Conservation (phyloP, 2,797 vertebrate species). For the Rhinatrema bivittatum region DNA sequence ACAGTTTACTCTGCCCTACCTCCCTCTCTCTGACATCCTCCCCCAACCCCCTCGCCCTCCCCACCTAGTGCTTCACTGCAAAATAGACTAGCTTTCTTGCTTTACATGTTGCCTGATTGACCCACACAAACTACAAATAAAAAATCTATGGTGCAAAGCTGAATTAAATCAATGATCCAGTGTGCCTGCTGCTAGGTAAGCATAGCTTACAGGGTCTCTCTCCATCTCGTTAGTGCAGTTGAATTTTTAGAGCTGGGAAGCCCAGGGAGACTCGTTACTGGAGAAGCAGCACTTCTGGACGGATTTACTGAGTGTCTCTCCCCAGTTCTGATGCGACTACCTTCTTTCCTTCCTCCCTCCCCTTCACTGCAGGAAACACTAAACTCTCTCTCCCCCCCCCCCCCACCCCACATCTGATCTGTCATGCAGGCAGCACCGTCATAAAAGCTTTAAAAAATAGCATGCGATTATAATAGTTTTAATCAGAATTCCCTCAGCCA, state of each 20-base stretch:
- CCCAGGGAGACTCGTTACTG: slow-evolving; percentile 30
- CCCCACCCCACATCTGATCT: slow-evolving; percentile 23
- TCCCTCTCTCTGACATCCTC: no score
- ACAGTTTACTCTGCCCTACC: no score
- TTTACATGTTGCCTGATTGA: accelerated
- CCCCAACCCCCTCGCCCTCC: no score
- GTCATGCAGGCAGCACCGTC: background rate
- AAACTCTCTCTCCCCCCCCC: no score
- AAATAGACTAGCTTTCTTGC: accelerated
- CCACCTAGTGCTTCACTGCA: accelerated
- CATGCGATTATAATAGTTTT: slow-evolving; percentile 4
- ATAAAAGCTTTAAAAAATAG: slow-evolving; percentile 8
- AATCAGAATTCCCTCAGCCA: slow-evolving; percentile 25
- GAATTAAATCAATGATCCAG: slow-evolving; percentile 11
- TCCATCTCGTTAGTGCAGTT: background rate
- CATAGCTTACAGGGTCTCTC: background rate
- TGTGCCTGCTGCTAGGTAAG: slow-evolving; percentile 10
- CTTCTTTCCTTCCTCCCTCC: background rate
- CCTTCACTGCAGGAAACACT: slow-evolving; percentile 1
- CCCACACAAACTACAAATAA: background rate
- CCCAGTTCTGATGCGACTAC: background rate
- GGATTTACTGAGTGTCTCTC: background rate
- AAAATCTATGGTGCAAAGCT: slow-evolving; percentile 7
- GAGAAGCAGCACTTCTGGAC: slow-evolving; percentile 6
- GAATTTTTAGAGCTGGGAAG: slow-evolving; percentile 20